Evolutionary conservation across 2,888 invertebrate genomes (phyloP).

Genomic region (Melolontha melolontha): DNA sequence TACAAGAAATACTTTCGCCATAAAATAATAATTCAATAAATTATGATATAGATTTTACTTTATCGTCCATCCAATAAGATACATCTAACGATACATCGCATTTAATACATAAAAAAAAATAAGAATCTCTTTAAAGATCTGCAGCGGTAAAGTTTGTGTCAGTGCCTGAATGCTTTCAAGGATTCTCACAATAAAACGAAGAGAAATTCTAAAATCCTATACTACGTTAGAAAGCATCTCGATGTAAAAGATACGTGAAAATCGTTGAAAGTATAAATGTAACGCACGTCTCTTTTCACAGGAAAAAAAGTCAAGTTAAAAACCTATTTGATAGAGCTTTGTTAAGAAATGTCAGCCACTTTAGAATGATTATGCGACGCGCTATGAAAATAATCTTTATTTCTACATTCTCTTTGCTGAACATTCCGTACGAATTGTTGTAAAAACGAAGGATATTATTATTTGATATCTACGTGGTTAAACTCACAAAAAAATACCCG

Average conservation of each 20-base stretch:
- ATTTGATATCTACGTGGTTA: constrained; percentile 11
- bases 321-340: constrained; percentile 23
- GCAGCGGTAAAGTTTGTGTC: constrained; percentile 22
- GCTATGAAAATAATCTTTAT: constrained; percentile 29
- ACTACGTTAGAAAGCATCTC: constrained; percentile 23
- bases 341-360: constrained; percentile 25
- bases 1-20: no score
- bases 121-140: no score
- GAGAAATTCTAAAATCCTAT: constrained; percentile 29
- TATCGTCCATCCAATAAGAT: no score
- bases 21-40: no score
- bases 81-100: no score
- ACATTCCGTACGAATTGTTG: constrained; percentile 4
- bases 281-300: constrained; percentile 12
- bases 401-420: constrained; percentile 22
- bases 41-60: no score
- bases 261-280: constrained; percentile 35
- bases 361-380: constrained; percentile 14
- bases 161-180: constrained; percentile 18
- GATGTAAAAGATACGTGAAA: constrained; percentile 30
- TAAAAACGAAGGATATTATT: constrained; percentile 2
- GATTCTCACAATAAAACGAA: constrained; percentile 17
- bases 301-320: constrained; percentile 21
- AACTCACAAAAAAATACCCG: neutral
- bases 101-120: no score